phyloP scores from a whole-genome alignment of 2,113 vertebrate genomes.

The Philantomba maxwellii region DNA sequence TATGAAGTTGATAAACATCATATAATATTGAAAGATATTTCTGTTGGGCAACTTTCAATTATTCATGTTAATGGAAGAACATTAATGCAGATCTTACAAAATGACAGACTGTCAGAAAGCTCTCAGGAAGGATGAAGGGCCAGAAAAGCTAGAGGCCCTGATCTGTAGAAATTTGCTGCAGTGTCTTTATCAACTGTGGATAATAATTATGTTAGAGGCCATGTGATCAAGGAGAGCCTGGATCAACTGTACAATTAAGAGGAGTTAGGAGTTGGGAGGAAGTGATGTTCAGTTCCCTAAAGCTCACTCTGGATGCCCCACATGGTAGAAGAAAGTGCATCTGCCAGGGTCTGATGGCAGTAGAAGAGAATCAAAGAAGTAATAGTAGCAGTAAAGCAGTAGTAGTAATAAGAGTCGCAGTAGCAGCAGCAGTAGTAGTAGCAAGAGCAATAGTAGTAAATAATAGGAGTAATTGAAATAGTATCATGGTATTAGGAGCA shows the following conservation, averaged over 20 bases:
- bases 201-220: background rate
- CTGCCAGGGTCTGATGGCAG: background rate
- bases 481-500: background rate
- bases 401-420: background rate
- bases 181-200: background rate
- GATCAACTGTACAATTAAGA: background rate
- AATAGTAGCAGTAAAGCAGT: background rate
- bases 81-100: constrained; percentile 39
- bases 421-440: background rate
- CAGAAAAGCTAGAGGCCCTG: background rate
- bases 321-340: background rate
- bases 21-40: constrained; percentile 50
- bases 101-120: background rate
- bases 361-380: background rate
- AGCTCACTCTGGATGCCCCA: background rate
- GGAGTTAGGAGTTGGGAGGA: background rate
- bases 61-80: constrained; percentile 46
- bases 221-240: background rate
- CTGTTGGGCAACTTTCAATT: constrained; percentile 38
- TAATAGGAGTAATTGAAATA: background rate
- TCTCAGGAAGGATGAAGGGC: background rate
- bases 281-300: background rate
- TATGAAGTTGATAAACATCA: constrained; percentile 5
- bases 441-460: background rate
- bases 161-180: background rate